phyloP scores from a whole-genome alignment of 2,113 vertebrate species.

The Tichodroma muraria region DNA sequence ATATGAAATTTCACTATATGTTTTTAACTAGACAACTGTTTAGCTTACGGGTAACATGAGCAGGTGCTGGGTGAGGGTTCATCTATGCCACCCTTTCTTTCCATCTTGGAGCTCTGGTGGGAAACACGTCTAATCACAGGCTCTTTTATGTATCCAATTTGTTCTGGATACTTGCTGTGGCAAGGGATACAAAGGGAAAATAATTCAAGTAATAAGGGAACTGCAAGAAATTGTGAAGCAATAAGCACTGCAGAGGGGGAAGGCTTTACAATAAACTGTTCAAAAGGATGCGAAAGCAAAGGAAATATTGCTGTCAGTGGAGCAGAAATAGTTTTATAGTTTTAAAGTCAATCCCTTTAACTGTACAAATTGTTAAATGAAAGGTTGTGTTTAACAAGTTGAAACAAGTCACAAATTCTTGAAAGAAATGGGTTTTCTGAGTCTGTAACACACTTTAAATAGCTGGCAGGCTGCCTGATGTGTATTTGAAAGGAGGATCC shows the following conservation, averaged over 20 bases:
- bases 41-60: neutral
- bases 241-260: neutral
- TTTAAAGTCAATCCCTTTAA: neutral
- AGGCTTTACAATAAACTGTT: neutral
- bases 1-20: neutral
- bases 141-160: neutral
- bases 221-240: neutral
- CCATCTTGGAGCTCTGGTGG: fast-evolving
- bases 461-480: neutral
- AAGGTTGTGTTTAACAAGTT: neutral
- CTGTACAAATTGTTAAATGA: neutral
- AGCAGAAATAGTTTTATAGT: neutral
- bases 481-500: neutral
- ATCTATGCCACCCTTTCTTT: neutral
- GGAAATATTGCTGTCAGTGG: neutral
- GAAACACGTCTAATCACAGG: neutral
- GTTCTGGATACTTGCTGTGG: neutral
- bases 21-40: neutral
- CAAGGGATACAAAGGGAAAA: neutral
- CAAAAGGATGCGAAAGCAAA: neutral
- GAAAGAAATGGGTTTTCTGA: neutral
- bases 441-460: neutral
- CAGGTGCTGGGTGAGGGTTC: neutral
- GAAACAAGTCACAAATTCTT: neutral
- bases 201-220: neutral